Evolutionary conservation across 92 coral and sea anemone genomes (phyloP).

Genomic region (Porites rus): DNA sequence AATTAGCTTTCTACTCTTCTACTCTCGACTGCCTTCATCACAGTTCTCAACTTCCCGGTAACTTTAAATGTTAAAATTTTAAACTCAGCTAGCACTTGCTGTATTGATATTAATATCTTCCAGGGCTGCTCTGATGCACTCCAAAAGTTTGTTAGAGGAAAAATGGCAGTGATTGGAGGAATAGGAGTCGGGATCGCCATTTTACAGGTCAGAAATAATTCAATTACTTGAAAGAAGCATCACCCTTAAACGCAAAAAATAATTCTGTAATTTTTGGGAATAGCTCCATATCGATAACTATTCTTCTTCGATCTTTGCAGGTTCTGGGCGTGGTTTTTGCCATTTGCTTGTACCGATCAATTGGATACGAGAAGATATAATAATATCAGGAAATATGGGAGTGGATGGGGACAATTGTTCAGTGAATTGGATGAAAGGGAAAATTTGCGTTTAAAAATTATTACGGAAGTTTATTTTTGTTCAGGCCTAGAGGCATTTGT

Average conservation of each 20-base stretch:
- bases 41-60: too few relatives aligned
- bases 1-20: too few relatives aligned
- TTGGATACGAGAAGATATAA: conserved; percentile 96
- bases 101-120: background rate
- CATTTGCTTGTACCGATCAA: conserved; percentile 90
- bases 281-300: background rate
- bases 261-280: background rate
- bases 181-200: conserved; percentile 97
- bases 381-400: background rate
- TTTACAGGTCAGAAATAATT: conserved; percentile 67
- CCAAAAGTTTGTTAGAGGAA: conserved; percentile 85
- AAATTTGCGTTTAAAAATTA: background rate
- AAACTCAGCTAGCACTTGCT: background rate
- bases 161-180: conserved; percentile 91
- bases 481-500: background rate
- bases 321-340: conserved; percentile 92
- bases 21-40: too few relatives aligned
- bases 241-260: too few relatives aligned
- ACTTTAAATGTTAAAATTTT: too few relatives aligned
- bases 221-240: too few relatives aligned
- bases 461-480: conserved; percentile 11
- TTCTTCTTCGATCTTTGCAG: conserved; percentile 50
- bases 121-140: conserved; percentile 94
- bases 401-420: background rate
- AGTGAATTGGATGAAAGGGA: background rate